These are phyloP conservation scores for Trochalopteron elliotii DNA, from an alignment of 2,113 vertebrate species.

Conservation along the genomic window DNA sequence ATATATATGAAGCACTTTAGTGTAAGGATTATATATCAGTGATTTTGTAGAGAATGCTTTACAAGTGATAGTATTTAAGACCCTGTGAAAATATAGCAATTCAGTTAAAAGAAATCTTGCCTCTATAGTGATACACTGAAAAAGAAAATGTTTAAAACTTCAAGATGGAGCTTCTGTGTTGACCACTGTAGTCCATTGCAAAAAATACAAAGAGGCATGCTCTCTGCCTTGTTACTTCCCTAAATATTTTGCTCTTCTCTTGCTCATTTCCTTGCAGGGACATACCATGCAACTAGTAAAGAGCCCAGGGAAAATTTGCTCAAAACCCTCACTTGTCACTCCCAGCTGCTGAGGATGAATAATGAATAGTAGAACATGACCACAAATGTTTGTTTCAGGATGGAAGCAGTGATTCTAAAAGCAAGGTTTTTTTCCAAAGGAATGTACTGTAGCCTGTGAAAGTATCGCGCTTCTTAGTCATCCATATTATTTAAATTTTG, in stretches of 20 bases:
- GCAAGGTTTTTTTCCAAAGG: background rate
- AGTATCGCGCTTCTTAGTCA: background rate
- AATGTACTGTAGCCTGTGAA: background rate
- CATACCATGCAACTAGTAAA: background rate
- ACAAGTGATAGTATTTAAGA: background rate
- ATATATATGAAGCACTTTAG: background rate
- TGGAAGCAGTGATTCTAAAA: background rate
- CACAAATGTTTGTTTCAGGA: background rate
- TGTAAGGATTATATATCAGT: background rate
- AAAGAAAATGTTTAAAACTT: background rate
- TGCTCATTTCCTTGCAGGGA: background rate
- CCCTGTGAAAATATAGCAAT: background rate
- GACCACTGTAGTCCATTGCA: background rate
- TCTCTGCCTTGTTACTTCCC: background rate
- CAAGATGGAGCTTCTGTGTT: background rate
- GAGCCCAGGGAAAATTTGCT: background rate
- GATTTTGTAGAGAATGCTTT: background rate
- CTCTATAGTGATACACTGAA: background rate
- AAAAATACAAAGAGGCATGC: background rate
- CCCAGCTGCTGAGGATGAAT: background rate
- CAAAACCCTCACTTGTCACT: background rate
- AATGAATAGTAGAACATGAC: background rate
- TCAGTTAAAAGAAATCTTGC: background rate
- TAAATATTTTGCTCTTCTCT: background rate
- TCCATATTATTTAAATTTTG: slow-evolving; percentile 8